A percentile compares a stretch with the other conserved stretches of the same genome.
Conservation (phyloP, 2,113 vertebrate species). For the Anguilla rostrata region DNA sequence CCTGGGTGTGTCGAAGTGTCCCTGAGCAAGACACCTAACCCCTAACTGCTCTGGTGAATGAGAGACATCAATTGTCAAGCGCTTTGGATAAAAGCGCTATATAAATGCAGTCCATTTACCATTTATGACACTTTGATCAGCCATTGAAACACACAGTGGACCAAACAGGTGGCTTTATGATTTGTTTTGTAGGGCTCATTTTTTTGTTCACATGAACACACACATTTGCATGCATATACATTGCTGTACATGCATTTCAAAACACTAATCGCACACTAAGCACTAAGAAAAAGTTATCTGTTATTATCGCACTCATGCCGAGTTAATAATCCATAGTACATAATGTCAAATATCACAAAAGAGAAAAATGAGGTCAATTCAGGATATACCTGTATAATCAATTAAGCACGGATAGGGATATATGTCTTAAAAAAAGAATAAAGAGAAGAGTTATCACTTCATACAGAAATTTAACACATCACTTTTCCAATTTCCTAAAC, state of each 20-base stretch:
- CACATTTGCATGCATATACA: conserved; percentile 42
- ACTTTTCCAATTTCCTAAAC: not conserved
- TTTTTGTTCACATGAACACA: not conserved
- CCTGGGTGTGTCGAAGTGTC: no score
- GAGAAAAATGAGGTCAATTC: conserved; percentile 19
- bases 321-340: not conserved
- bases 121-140: no score
- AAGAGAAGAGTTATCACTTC: conserved; percentile 35
- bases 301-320: not conserved
- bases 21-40: no score
- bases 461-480: not conserved
- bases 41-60: no score
- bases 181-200: not conserved
- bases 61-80: no score
- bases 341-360: conserved; percentile 24
- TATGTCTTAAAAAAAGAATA: conserved; percentile 62
- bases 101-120: no score
- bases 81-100: no score
- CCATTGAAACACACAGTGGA: not conserved
- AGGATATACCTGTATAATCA: conserved; percentile 67
- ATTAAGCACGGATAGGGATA: conserved; percentile 77
- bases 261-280: not conserved
- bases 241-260: not conserved
- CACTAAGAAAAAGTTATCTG: not conserved
- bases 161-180: not conserved